Evolutionary conservation across 2,888 invertebrate genomes (phyloP).

Genomic region (Hypsopygia costalis): DNA sequence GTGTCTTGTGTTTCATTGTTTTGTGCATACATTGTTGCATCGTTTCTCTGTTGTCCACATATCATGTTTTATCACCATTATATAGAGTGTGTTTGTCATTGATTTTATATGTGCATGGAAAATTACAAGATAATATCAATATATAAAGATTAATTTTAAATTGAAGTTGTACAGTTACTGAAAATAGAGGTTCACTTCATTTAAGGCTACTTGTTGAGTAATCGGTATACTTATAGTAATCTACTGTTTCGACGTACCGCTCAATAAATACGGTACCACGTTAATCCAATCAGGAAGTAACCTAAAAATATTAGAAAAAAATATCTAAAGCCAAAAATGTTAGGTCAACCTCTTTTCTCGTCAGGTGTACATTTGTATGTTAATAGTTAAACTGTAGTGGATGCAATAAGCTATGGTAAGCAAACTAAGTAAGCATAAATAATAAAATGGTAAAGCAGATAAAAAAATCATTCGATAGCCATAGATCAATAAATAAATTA

Average conservation of each 20-base stretch:
- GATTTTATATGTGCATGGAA: conserved; percentile 79
- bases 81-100: conserved; percentile 78
- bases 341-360: conserved; percentile 22
- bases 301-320: no score
- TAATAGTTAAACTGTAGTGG: conserved; percentile 48
- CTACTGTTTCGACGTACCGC: no score
- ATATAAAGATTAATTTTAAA: conserved; percentile 35
- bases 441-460: conserved; percentile 28
- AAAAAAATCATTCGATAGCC: no score
- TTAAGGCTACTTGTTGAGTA: no score
- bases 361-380: conserved; percentile 47
- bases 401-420: conserved; percentile 38
- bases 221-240: no score
- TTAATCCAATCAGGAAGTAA: no score
- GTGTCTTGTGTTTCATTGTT: conserved; percentile 30
- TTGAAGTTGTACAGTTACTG: conserved; percentile 44
- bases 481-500: no score
- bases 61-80: conserved; percentile 34
- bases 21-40: conserved; percentile 34
- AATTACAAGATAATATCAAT: conserved; percentile 52
- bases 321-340: no score
- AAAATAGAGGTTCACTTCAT: conserved; percentile 34
- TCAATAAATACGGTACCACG: no score
- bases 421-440: conserved; percentile 25
- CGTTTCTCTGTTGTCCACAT: conserved; percentile 31